Evolutionary conservation across 2,888 invertebrate species (phyloP), one percentile per base, ranked within the genome.

Genomic region (Melinaea menophilus): DNA sequence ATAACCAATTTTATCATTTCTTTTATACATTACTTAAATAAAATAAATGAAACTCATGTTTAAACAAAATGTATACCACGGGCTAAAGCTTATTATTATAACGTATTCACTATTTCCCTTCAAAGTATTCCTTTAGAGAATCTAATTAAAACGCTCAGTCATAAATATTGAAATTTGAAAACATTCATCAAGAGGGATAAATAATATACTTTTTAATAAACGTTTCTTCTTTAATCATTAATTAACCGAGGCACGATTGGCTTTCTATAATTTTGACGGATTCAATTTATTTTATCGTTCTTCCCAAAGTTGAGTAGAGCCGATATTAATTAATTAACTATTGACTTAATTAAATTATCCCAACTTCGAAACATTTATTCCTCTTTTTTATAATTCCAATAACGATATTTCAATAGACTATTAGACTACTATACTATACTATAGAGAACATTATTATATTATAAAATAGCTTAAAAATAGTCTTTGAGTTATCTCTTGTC

Each of bases 271-370:
- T 84, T 86, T 84, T 84, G 85, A 85, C 82, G 82, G 84, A 81
- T 85, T 62, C 80, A 82, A 86, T 86, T 88, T 86, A 88, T 85
- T 85, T 84, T 78, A 84, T 80, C 82, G 80, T 78, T 78, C 79
- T 77, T 79, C 79, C 76, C 75, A 73, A 78, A 79, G 76, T 74
- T 78, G 76, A 80, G 78, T 82, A 77, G 79, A 77, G 51, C 78
- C 78, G 73, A 82, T 82, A 84, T 85, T 85, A 84, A 87, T 86
- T 86, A 86, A 88, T 86, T 86, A 88, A 85, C 82, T 86, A 85
- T 85, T 79, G 84, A 78, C 80, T 83, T 83, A 84, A 87, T 87
- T 85, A 84, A 86, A 86, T 82, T 78, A 81, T 79, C 75, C 75
- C 72, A 75, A 74, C 74, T 74, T 71, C 71, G 76, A 71, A 74